These are phyloP conservation scores for Drosophila takahashii DNA, from an alignment of 1,140 invertebrate genomes.

Conservation along the genomic window DNA sequence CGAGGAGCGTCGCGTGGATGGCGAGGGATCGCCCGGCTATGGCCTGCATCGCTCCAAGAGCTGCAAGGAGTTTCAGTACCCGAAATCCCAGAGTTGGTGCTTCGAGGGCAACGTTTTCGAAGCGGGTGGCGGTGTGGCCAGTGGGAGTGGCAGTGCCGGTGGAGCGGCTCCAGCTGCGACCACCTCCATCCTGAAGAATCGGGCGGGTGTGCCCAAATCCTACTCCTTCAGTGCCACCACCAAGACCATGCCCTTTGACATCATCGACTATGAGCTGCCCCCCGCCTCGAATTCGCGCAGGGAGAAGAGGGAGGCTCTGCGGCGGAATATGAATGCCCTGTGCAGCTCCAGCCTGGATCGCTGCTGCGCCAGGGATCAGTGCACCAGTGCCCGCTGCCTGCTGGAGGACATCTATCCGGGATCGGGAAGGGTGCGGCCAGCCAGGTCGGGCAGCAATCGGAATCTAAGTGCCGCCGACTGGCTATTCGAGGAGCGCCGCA, in stretches of 20 bases:
- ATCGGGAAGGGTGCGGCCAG: slow-evolving; percentile 32
- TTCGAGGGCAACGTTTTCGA: slow-evolving; percentile 76
- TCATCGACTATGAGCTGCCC: slow-evolving; percentile 82
- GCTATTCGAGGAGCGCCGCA: slow-evolving; percentile 68
- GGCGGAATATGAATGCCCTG: slow-evolving; percentile 67
- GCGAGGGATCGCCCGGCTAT: slow-evolving; percentile 74
- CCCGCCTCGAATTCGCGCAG: slow-evolving; percentile 63
- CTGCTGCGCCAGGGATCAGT: slow-evolving; percentile 79
- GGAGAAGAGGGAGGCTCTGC: slow-evolving; percentile 75
- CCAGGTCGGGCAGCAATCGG: slow-evolving; percentile 69
- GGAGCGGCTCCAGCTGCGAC: slow-evolving; percentile 26
- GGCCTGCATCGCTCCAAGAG: slow-evolving; percentile 78
- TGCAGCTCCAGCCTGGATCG: slow-evolving; percentile 76
- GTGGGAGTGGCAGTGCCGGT: slow-evolving; percentile 18
- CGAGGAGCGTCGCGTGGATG: slow-evolving; percentile 70
- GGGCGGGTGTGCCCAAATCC: slow-evolving; percentile 79
- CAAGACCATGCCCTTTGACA: slow-evolving; percentile 82
- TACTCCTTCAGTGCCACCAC: slow-evolving; percentile 80
- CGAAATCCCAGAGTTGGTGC: slow-evolving; percentile 83
- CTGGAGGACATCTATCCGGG: slow-evolving; percentile 79
- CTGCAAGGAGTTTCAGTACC: slow-evolving; percentile 83
- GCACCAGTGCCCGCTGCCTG: slow-evolving; percentile 80
- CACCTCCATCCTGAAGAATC: slow-evolving; percentile 77
- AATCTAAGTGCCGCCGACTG: slow-evolving; percentile 74
- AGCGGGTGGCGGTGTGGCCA: slow-evolving; percentile 46